Conservation (phyloP, 2,888 invertebrate species). For the Callinectes sapidus region DNA sequence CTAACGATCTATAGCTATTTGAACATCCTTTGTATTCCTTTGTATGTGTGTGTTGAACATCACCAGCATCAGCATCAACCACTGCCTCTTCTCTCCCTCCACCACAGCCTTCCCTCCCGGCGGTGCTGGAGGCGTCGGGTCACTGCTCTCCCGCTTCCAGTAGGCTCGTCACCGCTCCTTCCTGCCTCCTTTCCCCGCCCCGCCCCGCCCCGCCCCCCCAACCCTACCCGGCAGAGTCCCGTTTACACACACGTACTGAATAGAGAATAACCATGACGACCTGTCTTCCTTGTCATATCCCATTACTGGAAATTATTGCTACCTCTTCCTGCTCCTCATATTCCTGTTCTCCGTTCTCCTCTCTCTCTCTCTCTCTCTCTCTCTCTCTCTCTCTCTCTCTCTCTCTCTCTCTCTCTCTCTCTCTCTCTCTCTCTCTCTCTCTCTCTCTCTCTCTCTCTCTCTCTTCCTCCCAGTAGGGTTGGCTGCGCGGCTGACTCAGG, state of each 20-base stretch:
- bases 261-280: neutral
- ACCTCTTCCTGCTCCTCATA: neutral
- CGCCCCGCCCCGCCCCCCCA: neutral
- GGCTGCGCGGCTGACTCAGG: constrained; percentile 27
- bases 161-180: neutral
- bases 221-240: neutral
- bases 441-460: neutral
- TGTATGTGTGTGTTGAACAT: neutral
- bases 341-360: neutral
- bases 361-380: neutral
- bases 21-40: neutral
- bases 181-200: neutral
- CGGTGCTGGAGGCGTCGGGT: neutral
- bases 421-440: neutral
- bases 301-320: neutral
- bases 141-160: constrained; percentile 15
- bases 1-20: too few species aligned
- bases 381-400: neutral
- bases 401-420: neutral
- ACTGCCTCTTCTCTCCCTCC: neutral
- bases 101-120: neutral
- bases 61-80: neutral
- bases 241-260: constrained; percentile 11
- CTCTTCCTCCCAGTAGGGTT: neutral
- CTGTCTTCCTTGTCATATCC: neutral